These are phyloP conservation scores for Leptosomus discolor DNA, from an alignment of 2,113 vertebrate genomes.

Conservation along the genomic window DNA sequence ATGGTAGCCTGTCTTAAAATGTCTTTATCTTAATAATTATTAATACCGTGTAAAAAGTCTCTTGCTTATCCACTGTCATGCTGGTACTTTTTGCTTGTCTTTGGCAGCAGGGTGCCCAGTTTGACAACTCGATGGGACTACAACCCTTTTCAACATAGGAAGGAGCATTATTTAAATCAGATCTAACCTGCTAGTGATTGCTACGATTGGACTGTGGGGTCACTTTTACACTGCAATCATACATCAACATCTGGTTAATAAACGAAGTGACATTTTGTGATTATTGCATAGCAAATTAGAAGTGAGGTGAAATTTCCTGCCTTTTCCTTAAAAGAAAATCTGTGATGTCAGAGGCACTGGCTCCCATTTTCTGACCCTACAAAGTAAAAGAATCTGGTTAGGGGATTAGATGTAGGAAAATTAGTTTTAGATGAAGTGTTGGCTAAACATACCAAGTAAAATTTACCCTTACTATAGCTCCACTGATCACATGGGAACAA, in stretches of 20 bases:
- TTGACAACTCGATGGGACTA: neutral
- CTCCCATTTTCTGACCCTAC: conserved; percentile 24
- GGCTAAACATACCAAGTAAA: neutral
- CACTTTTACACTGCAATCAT: neutral
- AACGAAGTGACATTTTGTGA: conserved; percentile 51
- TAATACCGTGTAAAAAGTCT: neutral
- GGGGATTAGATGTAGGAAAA: neutral
- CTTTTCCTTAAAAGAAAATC: conserved; percentile 71
- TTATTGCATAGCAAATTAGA: conserved; percentile 73
- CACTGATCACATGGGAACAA: neutral
- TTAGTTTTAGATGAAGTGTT: neutral
- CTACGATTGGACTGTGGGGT: neutral
- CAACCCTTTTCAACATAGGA: neutral
- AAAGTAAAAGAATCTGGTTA: neutral
- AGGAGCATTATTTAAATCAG: neutral
- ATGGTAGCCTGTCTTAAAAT: neutral
- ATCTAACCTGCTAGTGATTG: neutral
- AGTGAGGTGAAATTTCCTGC: conserved; percentile 77
- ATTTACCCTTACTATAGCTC: neutral
- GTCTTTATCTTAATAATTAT: neutral
- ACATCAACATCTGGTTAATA: conserved; percentile 51
- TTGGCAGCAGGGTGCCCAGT: neutral
- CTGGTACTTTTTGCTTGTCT: neutral
- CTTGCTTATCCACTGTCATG: neutral
- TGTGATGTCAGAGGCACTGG: conserved; percentile 62